These are phyloP conservation scores for Zaprionus obscuricornis DNA, from an alignment of 2,888 invertebrate genomes.

Conservation along the genomic window DNA sequence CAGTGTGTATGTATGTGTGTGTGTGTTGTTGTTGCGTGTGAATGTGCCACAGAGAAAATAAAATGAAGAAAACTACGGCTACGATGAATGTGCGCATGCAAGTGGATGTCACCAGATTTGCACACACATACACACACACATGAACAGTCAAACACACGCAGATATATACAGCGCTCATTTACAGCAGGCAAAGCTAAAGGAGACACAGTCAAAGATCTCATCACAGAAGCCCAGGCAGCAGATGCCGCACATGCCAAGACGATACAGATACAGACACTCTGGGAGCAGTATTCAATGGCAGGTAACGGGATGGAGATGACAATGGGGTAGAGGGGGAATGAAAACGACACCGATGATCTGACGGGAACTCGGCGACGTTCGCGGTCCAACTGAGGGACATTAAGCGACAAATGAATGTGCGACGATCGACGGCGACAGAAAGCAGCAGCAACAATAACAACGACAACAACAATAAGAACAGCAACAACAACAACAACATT, in stretches of 20 bases:
- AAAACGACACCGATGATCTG: conserved; percentile 5
- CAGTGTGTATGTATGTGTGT: conserved; percentile 36
- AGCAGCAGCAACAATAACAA: conserved; percentile 31
- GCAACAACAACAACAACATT: conserved; percentile 25
- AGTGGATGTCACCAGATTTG: conserved; percentile 73
- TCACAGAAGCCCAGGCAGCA: conserved; percentile 69
- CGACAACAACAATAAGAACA: conserved; percentile 29
- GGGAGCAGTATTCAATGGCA: conserved; percentile 51
- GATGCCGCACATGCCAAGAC: conserved; percentile 77
- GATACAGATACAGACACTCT: conserved; percentile 74
- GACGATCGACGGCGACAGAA: conserved; percentile 63
- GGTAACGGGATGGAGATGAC: conserved; percentile 5
- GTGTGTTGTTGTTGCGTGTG: conserved; percentile 46
- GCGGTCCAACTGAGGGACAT: conserved; percentile 71
- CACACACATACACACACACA: conserved; percentile 29
- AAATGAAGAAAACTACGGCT: conserved; percentile 55
- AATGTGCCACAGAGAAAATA: conserved; percentile 59
- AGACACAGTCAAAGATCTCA: conserved; percentile 54
- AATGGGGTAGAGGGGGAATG: not conserved
- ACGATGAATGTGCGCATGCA: conserved; percentile 72
- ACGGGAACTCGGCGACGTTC: conserved; percentile 12
- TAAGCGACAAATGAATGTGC: conserved; percentile 77
- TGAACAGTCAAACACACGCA: no score
- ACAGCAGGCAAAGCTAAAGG: conserved; percentile 21
- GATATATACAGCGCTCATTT: conserved; percentile 11